Conservation (phyloP, 2,888 invertebrate genomes). For the Dastarcus helophoroides region DNA sequence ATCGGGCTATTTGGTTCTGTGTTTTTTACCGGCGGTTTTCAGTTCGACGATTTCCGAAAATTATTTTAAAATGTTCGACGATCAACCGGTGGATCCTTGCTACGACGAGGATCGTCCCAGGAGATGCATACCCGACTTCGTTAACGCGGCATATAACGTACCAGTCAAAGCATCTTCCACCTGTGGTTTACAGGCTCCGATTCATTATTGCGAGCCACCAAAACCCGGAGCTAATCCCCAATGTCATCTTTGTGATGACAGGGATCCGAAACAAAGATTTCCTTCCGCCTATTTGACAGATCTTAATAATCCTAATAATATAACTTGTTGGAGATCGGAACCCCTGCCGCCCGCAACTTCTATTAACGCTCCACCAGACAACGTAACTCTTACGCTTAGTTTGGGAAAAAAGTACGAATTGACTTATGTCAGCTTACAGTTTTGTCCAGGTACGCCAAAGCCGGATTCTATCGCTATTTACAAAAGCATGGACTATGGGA, state of each 20-base stretch:
- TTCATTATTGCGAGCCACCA: constrained; percentile 61
- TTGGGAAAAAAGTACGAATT: constrained; percentile 95
- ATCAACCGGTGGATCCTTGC: constrained; percentile 71
- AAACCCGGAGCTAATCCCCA: constrained; percentile 39
- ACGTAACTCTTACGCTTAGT: constrained; percentile 85
- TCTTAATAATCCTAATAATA: constrained; percentile 92
- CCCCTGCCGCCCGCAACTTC: constrained; percentile 61
- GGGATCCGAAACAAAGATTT: constrained; percentile 59
- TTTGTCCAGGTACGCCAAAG: constrained; percentile 83
- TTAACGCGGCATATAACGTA: constrained; percentile 93
- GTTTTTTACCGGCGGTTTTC: constrained; percentile 14
- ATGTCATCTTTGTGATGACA: constrained; percentile 78
- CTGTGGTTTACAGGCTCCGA: constrained; percentile 72
- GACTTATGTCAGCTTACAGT: constrained; percentile 92
- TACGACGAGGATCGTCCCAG: constrained; percentile 78
- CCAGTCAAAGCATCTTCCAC: constrained; percentile 80
- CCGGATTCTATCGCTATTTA: constrained; percentile 96
- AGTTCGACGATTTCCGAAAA: constrained; percentile 7
- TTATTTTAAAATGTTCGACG: constrained; percentile 48
- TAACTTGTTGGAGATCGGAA: constrained; percentile 96
- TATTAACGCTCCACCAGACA: constrained; percentile 72
- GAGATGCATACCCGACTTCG: constrained; percentile 95
- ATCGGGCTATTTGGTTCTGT: too few relatives aligned
- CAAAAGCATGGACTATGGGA: constrained; percentile 92
- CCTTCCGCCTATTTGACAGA: constrained; percentile 88